Evolutionary conservation across 2,888 invertebrate species (phyloP).

Genomic region (Galerucella nymphaeae): DNA sequence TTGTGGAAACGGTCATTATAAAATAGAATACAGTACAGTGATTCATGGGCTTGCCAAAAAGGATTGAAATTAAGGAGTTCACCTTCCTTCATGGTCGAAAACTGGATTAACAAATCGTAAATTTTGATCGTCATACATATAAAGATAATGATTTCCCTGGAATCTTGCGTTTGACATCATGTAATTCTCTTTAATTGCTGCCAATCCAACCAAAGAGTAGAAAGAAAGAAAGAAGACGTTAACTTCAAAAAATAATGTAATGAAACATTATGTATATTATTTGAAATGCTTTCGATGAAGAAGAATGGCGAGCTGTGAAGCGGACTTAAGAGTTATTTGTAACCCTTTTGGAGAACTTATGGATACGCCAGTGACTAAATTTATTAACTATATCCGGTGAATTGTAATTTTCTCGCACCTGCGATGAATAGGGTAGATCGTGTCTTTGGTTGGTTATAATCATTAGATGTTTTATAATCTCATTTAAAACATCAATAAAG

Average conservation of each 20-base stretch:
- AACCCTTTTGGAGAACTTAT: conserved; percentile 21
- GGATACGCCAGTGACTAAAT: conserved; percentile 32
- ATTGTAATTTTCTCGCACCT: conserved; percentile 49
- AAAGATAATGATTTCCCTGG: no score
- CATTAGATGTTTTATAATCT: conserved; percentile 24
- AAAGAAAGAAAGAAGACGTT: no score
- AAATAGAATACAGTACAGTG: conserved; percentile 44
- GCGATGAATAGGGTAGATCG: conserved; percentile 31
- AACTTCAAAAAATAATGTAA: no score
- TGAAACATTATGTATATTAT: no score
- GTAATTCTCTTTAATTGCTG: no score
- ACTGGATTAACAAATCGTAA: no score
- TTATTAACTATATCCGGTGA: conserved; percentile 53
- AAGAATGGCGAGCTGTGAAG: no score
- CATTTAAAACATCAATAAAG: conserved; percentile 18
- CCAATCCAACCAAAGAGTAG: no score
- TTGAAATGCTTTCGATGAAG: no score
- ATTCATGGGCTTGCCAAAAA: conserved; percentile 2
- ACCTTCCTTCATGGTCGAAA: no score
- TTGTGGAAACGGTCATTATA: conserved; percentile 39
- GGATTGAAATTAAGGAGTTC: neutral
- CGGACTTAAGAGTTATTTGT: neutral
- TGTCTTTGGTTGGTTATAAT: conserved; percentile 18
- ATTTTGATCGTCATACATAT: no score
- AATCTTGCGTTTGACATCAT: no score